These are phyloP conservation scores for Lepidotrigona ventralis DNA, from an alignment of 1,140 invertebrate species.

Conservation along the genomic window DNA sequence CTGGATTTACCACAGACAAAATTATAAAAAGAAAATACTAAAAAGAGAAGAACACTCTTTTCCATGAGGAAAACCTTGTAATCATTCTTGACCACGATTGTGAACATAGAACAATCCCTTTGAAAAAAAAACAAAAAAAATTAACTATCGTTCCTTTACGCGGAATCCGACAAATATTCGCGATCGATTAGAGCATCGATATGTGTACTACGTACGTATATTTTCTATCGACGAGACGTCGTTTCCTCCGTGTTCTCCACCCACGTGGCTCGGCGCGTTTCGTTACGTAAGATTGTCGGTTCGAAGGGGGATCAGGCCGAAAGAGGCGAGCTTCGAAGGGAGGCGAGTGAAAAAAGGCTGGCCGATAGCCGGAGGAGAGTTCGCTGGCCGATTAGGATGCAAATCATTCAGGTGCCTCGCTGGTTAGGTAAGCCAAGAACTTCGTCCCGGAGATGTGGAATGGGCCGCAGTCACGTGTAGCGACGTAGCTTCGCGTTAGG, in stretches of 20 bases:
- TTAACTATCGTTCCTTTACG: too few relatives aligned
- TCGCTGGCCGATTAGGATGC: slow-evolving; percentile 74
- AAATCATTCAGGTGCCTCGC: slow-evolving; percentile 73
- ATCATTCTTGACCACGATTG: too few relatives aligned
- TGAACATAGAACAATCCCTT: too few relatives aligned
- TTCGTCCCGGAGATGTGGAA: slow-evolving; percentile 56
- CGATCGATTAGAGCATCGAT: not conserved
- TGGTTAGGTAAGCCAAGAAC: slow-evolving; percentile 67
- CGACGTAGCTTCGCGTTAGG: slow-evolving; percentile 71
- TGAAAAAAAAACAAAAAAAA: too few relatives aligned
- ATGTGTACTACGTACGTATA: slow-evolving; percentile 16
- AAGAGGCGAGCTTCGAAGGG: slow-evolving; percentile 22
- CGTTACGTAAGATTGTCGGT: slow-evolving; percentile 52
- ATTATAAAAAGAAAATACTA: too few relatives aligned
- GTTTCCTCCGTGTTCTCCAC: slow-evolving; percentile 66
- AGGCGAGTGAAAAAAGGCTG: slow-evolving; percentile 1
- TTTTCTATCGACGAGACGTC: slow-evolving; percentile 56
- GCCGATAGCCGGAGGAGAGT: slow-evolving; percentile 57
- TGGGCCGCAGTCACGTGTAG: slow-evolving; percentile 74
- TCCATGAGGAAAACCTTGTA: too few relatives aligned
- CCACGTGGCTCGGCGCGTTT: slow-evolving; percentile 58
- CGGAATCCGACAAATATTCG: not conserved
- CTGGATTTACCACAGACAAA: too few relatives aligned
- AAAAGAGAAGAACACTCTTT: too few relatives aligned
- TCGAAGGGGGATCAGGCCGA: not conserved